phyloP scores from a whole-genome alignment of 2,797 vertebrate genomes.

The Anisognathus igniventris region DNA sequence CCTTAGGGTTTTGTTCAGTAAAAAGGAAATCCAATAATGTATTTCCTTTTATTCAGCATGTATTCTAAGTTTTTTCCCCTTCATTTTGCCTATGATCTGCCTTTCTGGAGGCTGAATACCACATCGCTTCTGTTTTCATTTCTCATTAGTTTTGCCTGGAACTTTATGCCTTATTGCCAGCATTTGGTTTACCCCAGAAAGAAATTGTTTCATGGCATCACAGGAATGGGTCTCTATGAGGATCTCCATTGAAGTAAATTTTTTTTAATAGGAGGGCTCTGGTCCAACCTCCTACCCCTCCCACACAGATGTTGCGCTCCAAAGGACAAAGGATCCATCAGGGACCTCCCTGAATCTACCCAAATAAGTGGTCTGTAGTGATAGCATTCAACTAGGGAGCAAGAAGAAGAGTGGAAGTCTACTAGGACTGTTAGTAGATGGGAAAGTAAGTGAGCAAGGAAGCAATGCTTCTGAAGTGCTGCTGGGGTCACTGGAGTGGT shows the following conservation, averaged over 20 bases:
- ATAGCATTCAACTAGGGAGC: neutral
- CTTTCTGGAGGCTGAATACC: neutral
- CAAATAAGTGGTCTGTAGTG: neutral
- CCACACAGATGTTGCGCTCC: neutral
- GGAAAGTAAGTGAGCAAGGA: neutral
- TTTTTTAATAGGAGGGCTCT: neutral
- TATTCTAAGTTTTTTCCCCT: neutral
- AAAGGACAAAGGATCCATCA: neutral
- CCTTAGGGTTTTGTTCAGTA: neutral
- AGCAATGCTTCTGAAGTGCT: neutral
- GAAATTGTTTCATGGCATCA: neutral
- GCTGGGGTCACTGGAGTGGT: neutral
- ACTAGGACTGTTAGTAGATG: neutral
- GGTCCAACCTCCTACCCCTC: neutral
- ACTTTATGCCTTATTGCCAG: neutral
- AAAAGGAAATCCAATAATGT: neutral
- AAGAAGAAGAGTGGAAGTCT: neutral
- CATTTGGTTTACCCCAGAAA: neutral
- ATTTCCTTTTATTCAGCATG: neutral
- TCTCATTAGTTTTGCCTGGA: neutral
- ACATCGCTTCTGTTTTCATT: neutral
- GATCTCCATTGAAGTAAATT: neutral
- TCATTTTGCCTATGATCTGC: neutral
- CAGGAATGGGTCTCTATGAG: neutral
- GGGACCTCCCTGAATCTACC: neutral